Evolutionary conservation across 2,797 vertebrate species (phyloP), one percentile per base, ranked within the genome.

Genomic region (Setipinna tenuifilis): DNA sequence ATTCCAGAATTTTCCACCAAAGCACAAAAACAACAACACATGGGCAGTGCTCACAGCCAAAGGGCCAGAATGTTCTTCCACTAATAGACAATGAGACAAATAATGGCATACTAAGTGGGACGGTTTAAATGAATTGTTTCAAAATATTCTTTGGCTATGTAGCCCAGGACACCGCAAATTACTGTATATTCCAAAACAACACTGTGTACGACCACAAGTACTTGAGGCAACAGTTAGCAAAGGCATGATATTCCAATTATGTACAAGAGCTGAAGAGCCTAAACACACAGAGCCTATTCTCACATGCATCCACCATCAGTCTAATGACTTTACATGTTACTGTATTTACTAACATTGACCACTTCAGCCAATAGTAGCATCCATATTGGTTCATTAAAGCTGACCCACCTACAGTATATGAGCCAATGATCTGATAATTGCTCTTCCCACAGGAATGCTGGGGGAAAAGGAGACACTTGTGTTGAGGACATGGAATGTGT

Each of bases 401-500:
- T 31, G 17, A 31, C 35, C 3, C 28, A 19, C 50, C 9, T 54
- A 54, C 50, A 6, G 68, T 75, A 75, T 19, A 75, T 19, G 68
- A 75, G 68, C 68, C 68, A 35, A 35, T 75, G 17, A 75, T 31
- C 31, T 35, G 68, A 31, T 75, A 75, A 75, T 35, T 35, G 68
- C 16, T 41, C 68, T 35, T 75, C 68, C 31, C 68, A 14, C 28
- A 17, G 28, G 68, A 75, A 75, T 75, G 28, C 31, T 35, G 10
- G 31, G 31, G 68, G 68, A 71, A 41, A 9, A 19, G 71, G 17
- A 78, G 17, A 78, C 71, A 41, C 71, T 78, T 44, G 31, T 41
- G 71, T 25, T 78, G 19, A 78, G 71, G 71, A 78, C 35, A 44
- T 78, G 71, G 71, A 78, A 78, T 78, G 71, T n/a, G 35, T 78